Conservation (phyloP, 2,888 invertebrate genomes). For the Iselma pallidipennis region DNA sequence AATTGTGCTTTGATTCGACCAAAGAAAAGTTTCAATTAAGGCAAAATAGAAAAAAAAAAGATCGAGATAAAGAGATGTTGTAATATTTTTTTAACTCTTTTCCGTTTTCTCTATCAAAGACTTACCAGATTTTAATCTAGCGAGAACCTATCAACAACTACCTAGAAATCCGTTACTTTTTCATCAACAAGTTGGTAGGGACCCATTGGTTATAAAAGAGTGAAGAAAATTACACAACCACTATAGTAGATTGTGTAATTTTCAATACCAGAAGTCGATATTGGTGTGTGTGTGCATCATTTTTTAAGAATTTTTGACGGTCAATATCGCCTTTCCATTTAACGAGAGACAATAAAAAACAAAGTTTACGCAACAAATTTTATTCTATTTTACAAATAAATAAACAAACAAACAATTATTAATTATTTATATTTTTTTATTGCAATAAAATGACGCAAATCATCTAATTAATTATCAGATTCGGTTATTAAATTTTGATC, state of each 20-base stretch:
- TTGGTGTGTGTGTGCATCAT: neutral
- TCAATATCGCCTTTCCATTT: neutral
- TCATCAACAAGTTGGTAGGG: neutral
- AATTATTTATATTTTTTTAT: neutral
- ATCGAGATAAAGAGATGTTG: too few species aligned
- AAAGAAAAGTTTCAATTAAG: too few species aligned
- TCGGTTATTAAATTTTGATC: constrained; percentile 1
- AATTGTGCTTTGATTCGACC: too few species aligned
- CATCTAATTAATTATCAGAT: neutral
- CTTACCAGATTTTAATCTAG: neutral
- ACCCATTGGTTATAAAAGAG: neutral
- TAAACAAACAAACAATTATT: too few species aligned
- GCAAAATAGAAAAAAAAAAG: too few species aligned
- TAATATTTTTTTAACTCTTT: too few species aligned
- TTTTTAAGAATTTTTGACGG: neutral
- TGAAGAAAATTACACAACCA: constrained; percentile 11
- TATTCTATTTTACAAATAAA: neutral
- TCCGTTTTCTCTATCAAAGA: too few species aligned
- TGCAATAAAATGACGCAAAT: neutral
- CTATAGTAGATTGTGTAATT: neutral
- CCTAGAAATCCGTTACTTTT: neutral
- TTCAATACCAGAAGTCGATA: neutral
- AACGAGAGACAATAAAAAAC: too few species aligned
- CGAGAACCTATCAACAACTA: neutral
- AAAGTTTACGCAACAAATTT: neutral